Percentiles rank a stretch among this genome's conserved stretches.
phyloP scores from a whole-genome alignment of 2,113 vertebrate genomes.

The Fregetta grallaria region DNA sequence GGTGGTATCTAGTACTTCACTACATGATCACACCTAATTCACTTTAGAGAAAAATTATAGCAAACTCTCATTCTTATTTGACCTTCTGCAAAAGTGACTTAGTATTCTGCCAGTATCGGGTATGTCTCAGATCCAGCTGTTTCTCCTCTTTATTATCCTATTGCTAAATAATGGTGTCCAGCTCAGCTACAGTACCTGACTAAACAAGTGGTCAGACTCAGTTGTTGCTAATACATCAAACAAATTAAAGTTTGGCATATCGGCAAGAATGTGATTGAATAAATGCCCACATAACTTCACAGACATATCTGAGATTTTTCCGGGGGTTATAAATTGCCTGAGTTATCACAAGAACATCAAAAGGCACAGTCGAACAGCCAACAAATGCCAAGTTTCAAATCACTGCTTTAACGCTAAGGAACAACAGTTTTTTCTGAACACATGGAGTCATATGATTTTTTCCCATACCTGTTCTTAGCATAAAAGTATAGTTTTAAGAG shows the following conservation, averaged over 20 bases:
- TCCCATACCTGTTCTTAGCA: background rate
- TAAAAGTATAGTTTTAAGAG: background rate
- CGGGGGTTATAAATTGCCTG: constrained; percentile 14
- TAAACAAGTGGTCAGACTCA: background rate
- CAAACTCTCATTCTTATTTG: background rate
- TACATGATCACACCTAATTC: background rate
- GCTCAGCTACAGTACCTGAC: constrained; percentile 16
- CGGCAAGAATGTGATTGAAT: constrained; percentile 39
- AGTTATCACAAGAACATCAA: constrained; percentile 54
- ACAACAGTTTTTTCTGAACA: background rate
- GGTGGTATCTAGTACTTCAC: background rate
- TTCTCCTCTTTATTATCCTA: background rate
- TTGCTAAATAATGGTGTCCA: background rate
- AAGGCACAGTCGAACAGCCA: background rate
- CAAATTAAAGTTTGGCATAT: constrained; percentile 4
- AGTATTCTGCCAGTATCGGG: background rate
- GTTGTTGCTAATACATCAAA: background rate
- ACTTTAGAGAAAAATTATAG: background rate
- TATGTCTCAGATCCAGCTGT: background rate
- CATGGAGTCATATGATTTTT: accelerated
- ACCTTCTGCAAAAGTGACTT: background rate
- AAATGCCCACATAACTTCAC: constrained; percentile 44
- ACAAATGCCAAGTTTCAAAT: constrained; percentile 21
- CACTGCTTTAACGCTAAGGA: background rate
- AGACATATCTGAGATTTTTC: constrained; percentile 57